Evolutionary conservation across 2,888 invertebrate species (phyloP).

Genomic region (Omphaloscelis lunosa): DNA sequence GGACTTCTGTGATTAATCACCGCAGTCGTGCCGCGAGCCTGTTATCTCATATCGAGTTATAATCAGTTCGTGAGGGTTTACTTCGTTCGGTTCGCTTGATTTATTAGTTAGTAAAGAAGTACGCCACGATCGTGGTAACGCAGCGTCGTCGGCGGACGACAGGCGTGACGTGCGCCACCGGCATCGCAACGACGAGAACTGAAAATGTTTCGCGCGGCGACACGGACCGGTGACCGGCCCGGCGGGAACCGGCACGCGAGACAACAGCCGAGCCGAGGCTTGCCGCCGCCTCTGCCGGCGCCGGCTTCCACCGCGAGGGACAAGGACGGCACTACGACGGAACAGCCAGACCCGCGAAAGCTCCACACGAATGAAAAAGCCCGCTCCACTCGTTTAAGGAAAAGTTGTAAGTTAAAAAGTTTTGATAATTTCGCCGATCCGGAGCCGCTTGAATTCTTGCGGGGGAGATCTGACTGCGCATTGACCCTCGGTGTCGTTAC

Average conservation of each 20-base stretch:
- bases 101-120: constrained; percentile 86
- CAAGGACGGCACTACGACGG: constrained; percentile 77
- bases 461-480: constrained; percentile 85
- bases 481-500: constrained; percentile 88
- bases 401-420: constrained; percentile 90
- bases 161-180: constrained; percentile 82
- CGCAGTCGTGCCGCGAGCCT: constrained; percentile 77
- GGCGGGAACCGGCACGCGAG: constrained; percentile 78
- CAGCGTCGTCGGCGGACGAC: constrained; percentile 73
- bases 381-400: constrained; percentile 82
- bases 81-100: constrained; percentile 83
- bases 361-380: constrained; percentile 82
- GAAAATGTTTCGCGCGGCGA: constrained; percentile 71
- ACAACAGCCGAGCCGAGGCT: constrained; percentile 76
- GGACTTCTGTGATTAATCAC: constrained; percentile 85
- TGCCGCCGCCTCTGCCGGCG: constrained; percentile 71
- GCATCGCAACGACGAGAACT: constrained; percentile 87
- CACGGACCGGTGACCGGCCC: constrained; percentile 73
- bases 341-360: constrained; percentile 74
- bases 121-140: constrained; percentile 84
- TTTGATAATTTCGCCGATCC: constrained; percentile 88
- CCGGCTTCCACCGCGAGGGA: constrained; percentile 72
- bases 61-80: constrained; percentile 85
- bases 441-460: constrained; percentile 80
- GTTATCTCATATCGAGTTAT: constrained; percentile 87